Conservation (phyloP, 2,888 invertebrate species). For the Strigamia transsilvanica region DNA sequence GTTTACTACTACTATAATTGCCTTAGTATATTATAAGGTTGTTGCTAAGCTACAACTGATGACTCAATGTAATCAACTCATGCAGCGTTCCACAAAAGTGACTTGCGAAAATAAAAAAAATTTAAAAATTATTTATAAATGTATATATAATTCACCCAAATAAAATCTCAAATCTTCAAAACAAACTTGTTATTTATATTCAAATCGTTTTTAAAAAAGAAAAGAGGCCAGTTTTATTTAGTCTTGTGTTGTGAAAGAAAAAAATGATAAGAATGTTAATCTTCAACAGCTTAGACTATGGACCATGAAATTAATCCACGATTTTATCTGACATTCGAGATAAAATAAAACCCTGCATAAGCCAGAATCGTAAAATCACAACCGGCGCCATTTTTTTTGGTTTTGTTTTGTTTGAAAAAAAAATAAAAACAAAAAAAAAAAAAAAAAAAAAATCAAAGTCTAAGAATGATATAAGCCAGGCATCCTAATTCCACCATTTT, state of each 20-base stretch:
- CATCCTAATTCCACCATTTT: conserved; percentile 33
- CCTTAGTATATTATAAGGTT: conserved; percentile 19
- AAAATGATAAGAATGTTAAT: conserved; percentile 39
- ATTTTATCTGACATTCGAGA: neutral
- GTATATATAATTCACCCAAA: neutral
- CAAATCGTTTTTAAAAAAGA: neutral
- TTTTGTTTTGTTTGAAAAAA: no score
- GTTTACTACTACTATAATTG: conserved; percentile 33
- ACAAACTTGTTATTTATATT: neutral
- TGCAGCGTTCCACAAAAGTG: neutral
- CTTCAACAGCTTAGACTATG: neutral
- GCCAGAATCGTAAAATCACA: no score
- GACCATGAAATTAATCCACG: neutral
- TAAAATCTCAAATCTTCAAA: neutral
- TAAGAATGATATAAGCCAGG: conserved; percentile 26
- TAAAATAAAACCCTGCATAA: neutral
- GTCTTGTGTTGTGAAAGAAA: neutral
- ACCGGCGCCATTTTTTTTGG: no score
- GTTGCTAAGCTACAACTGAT: conserved; percentile 22
- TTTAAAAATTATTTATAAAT: neutral
- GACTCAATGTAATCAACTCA: conserved; percentile 35
- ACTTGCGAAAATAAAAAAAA: neutral
- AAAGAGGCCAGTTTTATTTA: conserved; percentile 44
- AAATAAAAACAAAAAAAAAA: neutral
- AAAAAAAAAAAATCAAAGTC: neutral